These are phyloP conservation scores for Synanthedon myopaeformis DNA, from an alignment of 2,888 invertebrate genomes.

Conservation along the genomic window DNA sequence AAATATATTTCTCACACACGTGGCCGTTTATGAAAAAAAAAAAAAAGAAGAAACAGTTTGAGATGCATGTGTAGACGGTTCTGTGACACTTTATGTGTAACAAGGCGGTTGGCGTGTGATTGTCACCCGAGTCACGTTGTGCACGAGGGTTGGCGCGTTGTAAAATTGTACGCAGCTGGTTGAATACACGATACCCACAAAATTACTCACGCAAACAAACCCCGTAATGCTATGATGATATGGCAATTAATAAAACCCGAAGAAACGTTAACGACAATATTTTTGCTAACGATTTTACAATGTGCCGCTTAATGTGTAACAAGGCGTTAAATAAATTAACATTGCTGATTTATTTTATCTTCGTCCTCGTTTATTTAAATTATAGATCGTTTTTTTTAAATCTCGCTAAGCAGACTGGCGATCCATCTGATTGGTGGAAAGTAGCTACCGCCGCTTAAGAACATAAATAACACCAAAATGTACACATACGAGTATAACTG, in stretches of 20 bases:
- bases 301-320: neutral
- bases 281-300: neutral
- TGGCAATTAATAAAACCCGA: slow-evolving; percentile 2
- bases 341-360: no score
- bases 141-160: slow-evolving; percentile 27
- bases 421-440: no score
- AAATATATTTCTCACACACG: no score
- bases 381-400: no score
- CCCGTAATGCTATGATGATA: slow-evolving; percentile 16
- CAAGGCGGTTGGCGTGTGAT: slow-evolving; percentile 22
- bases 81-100: slow-evolving; percentile 24
- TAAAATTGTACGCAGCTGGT: slow-evolving; percentile 52
- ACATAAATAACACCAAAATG: no score
- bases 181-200: slow-evolving; percentile 27
- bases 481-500: no score
- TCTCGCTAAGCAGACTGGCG: no score
- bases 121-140: slow-evolving; percentile 39
- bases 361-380: no score
- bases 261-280: neutral
- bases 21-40: neutral
- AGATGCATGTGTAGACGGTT: slow-evolving; percentile 22
- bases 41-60: neutral
- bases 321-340: no score
- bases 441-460: no score
- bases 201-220: slow-evolving; percentile 28